Evolutionary conservation across 2,797 vertebrate genomes (phyloP).

Genomic region (Halcyon leucocephala): DNA sequence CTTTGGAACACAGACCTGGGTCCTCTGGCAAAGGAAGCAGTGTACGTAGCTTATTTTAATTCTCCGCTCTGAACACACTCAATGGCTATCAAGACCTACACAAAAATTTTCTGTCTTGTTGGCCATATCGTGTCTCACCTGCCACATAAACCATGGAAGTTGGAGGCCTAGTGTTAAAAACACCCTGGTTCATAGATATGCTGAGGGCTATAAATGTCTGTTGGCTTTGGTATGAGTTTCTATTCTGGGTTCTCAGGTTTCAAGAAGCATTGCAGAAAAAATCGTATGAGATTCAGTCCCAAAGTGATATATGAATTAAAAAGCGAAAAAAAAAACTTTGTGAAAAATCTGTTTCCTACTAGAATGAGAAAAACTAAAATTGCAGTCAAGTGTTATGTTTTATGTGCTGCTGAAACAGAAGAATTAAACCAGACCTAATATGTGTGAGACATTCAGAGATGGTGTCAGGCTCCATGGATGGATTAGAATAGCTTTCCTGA

Average conservation of each 20-base stretch:
- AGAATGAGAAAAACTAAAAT: not conserved
- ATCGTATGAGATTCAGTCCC: not conserved
- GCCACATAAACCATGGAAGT: not conserved
- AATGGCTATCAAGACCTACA: not conserved
- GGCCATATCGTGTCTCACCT: not conserved
- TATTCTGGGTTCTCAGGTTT: not conserved
- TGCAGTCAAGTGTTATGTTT: not conserved
- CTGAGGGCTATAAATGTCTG: not conserved
- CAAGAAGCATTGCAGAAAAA: not conserved
- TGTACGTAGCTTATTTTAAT: not conserved
- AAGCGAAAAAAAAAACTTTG: not conserved
- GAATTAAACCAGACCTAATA: not conserved
- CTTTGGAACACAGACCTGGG: not conserved
- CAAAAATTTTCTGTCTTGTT: not conserved
- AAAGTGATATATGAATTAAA: not conserved
- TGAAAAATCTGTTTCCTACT: not conserved
- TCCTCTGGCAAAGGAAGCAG: not conserved
- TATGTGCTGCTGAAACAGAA: conserved; percentile 20
- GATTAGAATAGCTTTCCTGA: not conserved
- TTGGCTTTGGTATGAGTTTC: not conserved
- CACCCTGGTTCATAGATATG: not conserved
- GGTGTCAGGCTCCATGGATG: not conserved
- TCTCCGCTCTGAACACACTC: not conserved
- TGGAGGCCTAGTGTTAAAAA: not conserved
- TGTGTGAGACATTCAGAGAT: not conserved